Conservation (phyloP, 2,888 invertebrate species). For the Chydorus sphaericus region DNA sequence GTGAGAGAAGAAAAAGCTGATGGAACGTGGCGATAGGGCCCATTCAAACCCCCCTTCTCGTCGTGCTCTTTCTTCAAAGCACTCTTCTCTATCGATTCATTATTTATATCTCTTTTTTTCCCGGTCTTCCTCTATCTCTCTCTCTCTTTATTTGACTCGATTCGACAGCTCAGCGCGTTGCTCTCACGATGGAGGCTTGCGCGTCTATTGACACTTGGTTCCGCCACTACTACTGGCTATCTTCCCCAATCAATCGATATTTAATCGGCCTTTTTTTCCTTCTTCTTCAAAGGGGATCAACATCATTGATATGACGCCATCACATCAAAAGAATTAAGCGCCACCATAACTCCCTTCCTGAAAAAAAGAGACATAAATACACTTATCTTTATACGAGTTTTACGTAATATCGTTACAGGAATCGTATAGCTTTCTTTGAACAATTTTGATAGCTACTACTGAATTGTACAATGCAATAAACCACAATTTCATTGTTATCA, state of each 20-base stretch:
- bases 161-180: neutral
- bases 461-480: no score
- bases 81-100: neutral
- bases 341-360: no score
- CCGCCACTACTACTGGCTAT: neutral
- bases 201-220: constrained; percentile 5
- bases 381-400: no score
- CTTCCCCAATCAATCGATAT: neutral
- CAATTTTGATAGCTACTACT: no score
- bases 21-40: constrained; percentile 7
- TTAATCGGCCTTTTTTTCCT: neutral
- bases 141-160: constrained; percentile 6
- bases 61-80: neutral
- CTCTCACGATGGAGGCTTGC: neutral
- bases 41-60: neutral
- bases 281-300: neutral
- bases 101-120: neutral
- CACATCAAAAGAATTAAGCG: neutral
- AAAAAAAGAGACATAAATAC: no score
- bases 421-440: no score
- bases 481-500: no score
- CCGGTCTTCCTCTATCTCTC: neutral
- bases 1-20: neutral
- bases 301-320: neutral
- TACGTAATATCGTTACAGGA: no score